Conservation (phyloP, 2,888 invertebrate species). For the Campoplex nolae region DNA sequence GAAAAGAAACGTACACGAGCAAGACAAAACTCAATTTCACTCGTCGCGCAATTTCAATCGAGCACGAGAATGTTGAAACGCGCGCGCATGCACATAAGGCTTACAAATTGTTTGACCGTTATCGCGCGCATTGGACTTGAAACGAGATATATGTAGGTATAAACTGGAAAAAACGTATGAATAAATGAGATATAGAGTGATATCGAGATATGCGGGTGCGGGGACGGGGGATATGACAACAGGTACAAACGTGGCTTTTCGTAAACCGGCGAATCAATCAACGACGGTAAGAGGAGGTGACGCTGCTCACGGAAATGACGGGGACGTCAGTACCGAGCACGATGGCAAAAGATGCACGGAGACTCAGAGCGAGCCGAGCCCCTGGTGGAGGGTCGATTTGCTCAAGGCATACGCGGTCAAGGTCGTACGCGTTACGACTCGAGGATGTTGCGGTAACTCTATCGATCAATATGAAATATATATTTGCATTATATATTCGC, state of each 20-base stretch:
- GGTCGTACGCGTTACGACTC: slow-evolving; percentile 94
- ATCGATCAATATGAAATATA: neutral
- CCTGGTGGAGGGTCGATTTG: slow-evolving; percentile 97
- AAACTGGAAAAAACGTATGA: no score
- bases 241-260: slow-evolving; percentile 94
- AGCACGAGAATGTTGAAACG: no score
- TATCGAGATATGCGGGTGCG: no score
- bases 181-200: no score
- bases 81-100: no score
- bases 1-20: no score
- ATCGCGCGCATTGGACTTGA: no score
- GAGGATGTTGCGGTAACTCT: slow-evolving; percentile 90
- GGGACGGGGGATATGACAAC: slow-evolving; percentile 57
- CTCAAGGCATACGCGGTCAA: slow-evolving; percentile 93
- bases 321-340: slow-evolving; percentile 93
- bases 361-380: slow-evolving; percentile 95
- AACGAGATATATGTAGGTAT: no score
- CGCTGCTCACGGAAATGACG: slow-evolving; percentile 94
- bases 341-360: slow-evolving; percentile 95
- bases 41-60: no score
- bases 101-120: no score
- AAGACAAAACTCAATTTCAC: no score
- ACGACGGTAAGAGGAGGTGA: slow-evolving; percentile 94
- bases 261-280: slow-evolving; percentile 96
- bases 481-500: no score